Evolutionary conservation across 2,113 vertebrate species (phyloP), one percentile per base, ranked within the genome.

Genomic region (Merops nubicus): DNA sequence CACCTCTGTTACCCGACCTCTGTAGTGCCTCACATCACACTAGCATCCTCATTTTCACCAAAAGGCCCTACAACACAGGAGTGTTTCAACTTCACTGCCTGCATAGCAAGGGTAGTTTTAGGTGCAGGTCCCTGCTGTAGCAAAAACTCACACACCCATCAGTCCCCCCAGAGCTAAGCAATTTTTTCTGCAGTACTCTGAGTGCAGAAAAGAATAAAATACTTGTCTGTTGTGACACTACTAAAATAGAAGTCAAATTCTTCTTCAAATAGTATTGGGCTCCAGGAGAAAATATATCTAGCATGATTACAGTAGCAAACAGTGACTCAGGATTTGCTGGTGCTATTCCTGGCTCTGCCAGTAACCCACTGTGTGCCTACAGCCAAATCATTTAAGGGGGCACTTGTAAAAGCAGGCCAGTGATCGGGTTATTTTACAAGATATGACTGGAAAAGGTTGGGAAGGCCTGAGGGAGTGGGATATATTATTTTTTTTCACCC

Each of bases 331-430:
- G 76, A 91, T 85, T 90, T 93, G 79, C 34, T 76, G 29, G 20
- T 95, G 78, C 93, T 96, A 86, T 94, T 96, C 76, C 68, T 94
- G 90, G 89, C 82, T 90, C 75, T 56, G 70, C 33, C 26, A 85
- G 81, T 85, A 89, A 93, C 82, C 31, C 82, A 25, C 9, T 21
- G 13, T 8, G 0, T 75, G 75, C 90, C 59, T 72, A 54, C 12
- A 40, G 65, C 38, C 38, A 83, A 86, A 64, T 40, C 54, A 20
- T 38, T 23, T 38, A 21, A 33, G 14, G 67, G 40, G 69, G 38
- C 26, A 42, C 31, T 73, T 67, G 50, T 67, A 59, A 25, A 69
- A 77, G 53, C 4, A 45, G 48, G 48, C 28, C 64, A 85, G 25
- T 42, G 54, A 83, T 6, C 23, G 15, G 15, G 18, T 18, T 68